Conservation (phyloP, 1,140 invertebrate species). For the Helicoverpa zea region DNA sequence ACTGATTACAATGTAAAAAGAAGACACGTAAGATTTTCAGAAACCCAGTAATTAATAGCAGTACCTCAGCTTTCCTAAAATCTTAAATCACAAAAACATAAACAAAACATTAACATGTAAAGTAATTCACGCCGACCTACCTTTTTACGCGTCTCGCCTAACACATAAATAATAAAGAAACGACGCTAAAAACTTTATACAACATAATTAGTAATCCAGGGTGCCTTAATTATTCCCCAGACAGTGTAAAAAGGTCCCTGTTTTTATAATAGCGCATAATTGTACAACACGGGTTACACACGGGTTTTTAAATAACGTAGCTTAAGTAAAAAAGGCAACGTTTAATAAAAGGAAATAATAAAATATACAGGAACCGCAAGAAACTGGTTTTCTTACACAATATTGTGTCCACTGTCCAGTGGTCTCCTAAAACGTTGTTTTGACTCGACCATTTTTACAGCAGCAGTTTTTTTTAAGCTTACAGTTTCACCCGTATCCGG, state of each 20-base stretch:
- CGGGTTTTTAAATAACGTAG: neutral
- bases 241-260: conserved; percentile 17
- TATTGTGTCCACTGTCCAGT: neutral
- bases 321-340: neutral
- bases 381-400: neutral
- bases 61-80: too few relatives aligned
- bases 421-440: neutral
- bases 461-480: too few relatives aligned
- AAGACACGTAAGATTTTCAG: too few relatives aligned
- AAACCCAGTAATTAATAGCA: too few relatives aligned
- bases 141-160: conserved; percentile 1
- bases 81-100: neutral
- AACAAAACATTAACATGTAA: neutral
- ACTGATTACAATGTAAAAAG: too few relatives aligned
- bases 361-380: too few relatives aligned
- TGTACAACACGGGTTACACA: neutral
- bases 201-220: conserved; percentile 29
- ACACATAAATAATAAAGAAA: neutral
- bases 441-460: too few relatives aligned
- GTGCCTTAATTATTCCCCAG: conserved; percentile 16
- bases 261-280: neutral
- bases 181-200: conserved; percentile 5
- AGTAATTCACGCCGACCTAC: neutral
- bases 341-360: too few relatives aligned
- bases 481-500: too few relatives aligned